phyloP scores from a whole-genome alignment of 2,888 invertebrate species.

The Marasmarcha lunaedactyla region DNA sequence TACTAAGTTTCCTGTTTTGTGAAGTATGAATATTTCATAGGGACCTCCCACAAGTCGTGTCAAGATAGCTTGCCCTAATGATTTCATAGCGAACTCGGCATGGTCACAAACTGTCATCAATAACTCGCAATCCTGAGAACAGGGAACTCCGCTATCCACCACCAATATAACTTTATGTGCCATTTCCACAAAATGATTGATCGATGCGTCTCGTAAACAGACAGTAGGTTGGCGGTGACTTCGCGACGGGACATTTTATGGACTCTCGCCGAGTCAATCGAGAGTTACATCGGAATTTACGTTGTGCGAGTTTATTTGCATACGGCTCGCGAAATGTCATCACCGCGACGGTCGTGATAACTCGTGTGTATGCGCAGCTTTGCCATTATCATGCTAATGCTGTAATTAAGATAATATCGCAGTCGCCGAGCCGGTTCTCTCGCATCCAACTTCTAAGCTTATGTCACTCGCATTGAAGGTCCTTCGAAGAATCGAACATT shows the following conservation, averaged over 20 bases:
- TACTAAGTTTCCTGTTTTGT: too few relatives aligned
- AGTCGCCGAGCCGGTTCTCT: slow-evolving; percentile 28
- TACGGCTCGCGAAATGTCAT: slow-evolving; percentile 14
- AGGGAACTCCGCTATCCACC: too few relatives aligned
- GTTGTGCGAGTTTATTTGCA: slow-evolving; percentile 1
- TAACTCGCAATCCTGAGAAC: slow-evolving; percentile 5
- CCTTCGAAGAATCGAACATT: too few relatives aligned
- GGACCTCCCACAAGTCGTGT: too few relatives aligned
- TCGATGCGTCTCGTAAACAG: too few relatives aligned
- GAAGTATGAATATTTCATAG: too few relatives aligned
- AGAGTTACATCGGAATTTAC: not conserved
- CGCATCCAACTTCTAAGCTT: not conserved
- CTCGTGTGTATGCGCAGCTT: slow-evolving; percentile 24
- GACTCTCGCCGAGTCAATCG: not conserved
- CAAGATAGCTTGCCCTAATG: not conserved
- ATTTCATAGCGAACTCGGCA: not conserved
- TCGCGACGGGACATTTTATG: not conserved
- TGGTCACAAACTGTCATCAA: slow-evolving; percentile 10
- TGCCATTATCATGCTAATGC: slow-evolving; percentile 47
- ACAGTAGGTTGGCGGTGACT: too few relatives aligned
- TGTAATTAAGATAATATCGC: slow-evolving; percentile 43
- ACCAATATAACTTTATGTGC: too few relatives aligned
- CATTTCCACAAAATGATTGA: too few relatives aligned
- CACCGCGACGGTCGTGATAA: slow-evolving; percentile 18
- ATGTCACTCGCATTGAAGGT: too few relatives aligned